These are phyloP conservation scores for Amblyraja radiata DNA, from an alignment of 2,797 vertebrate genomes.

Conservation along the genomic window DNA sequence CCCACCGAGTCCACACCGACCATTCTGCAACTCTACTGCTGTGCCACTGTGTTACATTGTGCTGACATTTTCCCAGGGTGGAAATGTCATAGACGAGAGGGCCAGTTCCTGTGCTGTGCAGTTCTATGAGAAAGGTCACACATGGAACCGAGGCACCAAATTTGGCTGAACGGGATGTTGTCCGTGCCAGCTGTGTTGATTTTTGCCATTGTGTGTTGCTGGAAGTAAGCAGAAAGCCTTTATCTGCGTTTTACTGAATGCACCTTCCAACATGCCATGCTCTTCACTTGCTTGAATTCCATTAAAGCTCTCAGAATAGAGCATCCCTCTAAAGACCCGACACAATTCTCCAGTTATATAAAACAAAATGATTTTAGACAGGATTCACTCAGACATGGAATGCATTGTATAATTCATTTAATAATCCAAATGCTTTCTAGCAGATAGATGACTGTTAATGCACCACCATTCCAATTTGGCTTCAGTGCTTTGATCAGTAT, in stretches of 20 bases:
- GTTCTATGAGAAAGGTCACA: no score
- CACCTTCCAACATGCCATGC: neutral
- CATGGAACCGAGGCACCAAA: no score
- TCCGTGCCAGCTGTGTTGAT: neutral
- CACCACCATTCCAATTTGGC: no score
- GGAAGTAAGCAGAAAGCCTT: neutral
- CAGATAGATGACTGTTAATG: no score
- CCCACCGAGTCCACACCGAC: no score
- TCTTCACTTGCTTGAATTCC: neutral
- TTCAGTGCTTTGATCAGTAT: no score
- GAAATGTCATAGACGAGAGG: no score
- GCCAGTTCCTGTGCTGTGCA: no score
- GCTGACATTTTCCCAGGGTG: no score
- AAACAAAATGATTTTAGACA: neutral
- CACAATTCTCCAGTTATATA: neutral
- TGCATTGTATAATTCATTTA: neutral
- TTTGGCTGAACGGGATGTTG: neutral
- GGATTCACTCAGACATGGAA: neutral
- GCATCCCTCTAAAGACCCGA: constrained; percentile 25
- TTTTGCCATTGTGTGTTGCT: no score
- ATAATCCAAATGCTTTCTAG: neutral
- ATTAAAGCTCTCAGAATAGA: constrained; percentile 21
- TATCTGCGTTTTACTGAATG: neutral
- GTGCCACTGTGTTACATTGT: no score
- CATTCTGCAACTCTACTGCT: no score